These are phyloP conservation scores for Sesia bembeciformis DNA, from an alignment of 2,888 invertebrate genomes.

Conservation along the genomic window DNA sequence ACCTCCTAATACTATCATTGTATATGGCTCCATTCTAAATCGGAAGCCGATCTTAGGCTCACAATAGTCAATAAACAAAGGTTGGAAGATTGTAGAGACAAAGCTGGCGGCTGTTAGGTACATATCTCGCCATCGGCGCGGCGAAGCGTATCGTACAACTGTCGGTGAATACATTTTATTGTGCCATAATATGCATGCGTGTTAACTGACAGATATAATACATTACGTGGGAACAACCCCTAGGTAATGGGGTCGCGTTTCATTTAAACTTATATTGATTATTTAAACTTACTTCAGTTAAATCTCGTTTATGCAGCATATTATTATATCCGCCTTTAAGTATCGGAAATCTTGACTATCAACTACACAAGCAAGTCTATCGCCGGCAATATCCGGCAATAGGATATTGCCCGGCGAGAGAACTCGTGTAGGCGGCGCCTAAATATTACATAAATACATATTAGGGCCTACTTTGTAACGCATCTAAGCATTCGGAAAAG, in stretches of 20 bases:
- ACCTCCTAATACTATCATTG: conserved; percentile 16
- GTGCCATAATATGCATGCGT: conserved; percentile 36
- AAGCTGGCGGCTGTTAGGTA: conserved; percentile 44
- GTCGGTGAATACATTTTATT: conserved; percentile 40
- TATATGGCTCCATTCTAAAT: conserved; percentile 50
- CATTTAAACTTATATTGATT: conserved; percentile 1
- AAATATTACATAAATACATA: too few species aligned
- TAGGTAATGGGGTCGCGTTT: neutral
- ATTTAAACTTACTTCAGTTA: too few species aligned
- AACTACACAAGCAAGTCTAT: too few species aligned
- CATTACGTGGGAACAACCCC: conserved; percentile 13
- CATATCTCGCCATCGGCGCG: conserved; percentile 55
- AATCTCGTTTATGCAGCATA: too few species aligned
- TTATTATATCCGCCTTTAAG: too few species aligned
- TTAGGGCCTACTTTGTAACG: too few species aligned
- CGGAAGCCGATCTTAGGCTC: conserved; percentile 42
- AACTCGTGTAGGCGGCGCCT: too few species aligned
- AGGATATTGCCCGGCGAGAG: too few species aligned
- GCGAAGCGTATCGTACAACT: conserved; percentile 60
- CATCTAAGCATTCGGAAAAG: too few species aligned
- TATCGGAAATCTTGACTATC: too few species aligned
- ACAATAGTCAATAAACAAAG: conserved; percentile 68
- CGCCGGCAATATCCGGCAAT: too few species aligned
- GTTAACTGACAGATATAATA: conserved; percentile 20
- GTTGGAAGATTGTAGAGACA: conserved; percentile 49